These are phyloP conservation scores for Cyclophora punctaria DNA, from an alignment of 2,888 invertebrate species.

Conservation along the genomic window DNA sequence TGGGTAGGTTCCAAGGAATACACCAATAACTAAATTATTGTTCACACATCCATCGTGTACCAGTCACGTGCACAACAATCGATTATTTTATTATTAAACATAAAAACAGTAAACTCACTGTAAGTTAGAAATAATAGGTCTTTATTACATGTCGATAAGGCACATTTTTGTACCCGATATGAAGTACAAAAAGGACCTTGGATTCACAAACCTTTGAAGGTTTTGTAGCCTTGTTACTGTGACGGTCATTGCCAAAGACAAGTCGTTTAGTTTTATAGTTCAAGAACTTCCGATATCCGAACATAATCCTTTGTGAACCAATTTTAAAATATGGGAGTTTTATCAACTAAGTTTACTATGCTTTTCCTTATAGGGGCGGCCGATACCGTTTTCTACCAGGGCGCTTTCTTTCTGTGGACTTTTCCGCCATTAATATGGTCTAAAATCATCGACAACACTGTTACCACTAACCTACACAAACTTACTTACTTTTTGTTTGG, in stretches of 20 bases:
- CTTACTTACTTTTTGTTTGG: too few relatives aligned
- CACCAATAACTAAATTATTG: background rate
- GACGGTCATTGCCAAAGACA: conserved; percentile 45
- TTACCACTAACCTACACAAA: too few relatives aligned
- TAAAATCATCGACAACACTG: too few relatives aligned
- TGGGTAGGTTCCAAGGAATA: too few relatives aligned
- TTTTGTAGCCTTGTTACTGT: conserved; percentile 37
- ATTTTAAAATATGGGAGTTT: too few relatives aligned
- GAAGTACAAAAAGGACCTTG: conserved; percentile 24
- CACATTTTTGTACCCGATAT: conserved; percentile 15
- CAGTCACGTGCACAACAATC: conserved; percentile 15
- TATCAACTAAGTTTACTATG: too few relatives aligned
- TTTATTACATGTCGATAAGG: conserved; percentile 20
- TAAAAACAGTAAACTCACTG: conserved; percentile 1
- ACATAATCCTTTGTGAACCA: conserved; percentile 4
- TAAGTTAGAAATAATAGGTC: conserved; percentile 1
- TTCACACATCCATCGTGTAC: conserved; percentile 20
- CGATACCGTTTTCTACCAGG: too few relatives aligned
- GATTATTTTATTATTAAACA: conserved; percentile 3
- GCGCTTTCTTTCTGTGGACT: too few relatives aligned
- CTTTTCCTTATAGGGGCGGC: too few relatives aligned
- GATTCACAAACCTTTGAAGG: conserved; percentile 31
- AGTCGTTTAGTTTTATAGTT: conserved; percentile 3
- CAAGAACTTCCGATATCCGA: too few relatives aligned
- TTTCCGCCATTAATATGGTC: too few relatives aligned